Percentiles rank a stretch among this genome's conserved stretches.
These are phyloP conservation scores for Chaetodon trifascialis DNA, from an alignment of 2,113 vertebrate species.

Conservation along the genomic window DNA sequence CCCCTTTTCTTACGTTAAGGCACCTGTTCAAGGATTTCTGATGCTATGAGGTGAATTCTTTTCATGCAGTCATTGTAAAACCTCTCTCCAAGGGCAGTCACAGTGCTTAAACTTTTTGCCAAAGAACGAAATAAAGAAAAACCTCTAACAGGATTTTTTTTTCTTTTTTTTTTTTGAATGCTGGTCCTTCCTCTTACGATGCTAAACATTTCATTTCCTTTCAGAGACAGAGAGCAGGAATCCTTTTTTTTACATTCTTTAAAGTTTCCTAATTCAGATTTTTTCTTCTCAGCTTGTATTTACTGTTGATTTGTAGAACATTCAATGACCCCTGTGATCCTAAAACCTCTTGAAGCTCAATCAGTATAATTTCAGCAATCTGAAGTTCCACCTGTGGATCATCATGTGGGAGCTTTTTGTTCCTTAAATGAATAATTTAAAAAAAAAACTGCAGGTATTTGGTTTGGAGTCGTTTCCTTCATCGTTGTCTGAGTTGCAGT, in stretches of 20 bases:
- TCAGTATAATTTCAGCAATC: neutral
- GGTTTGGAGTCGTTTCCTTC: neutral
- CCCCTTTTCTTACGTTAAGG: neutral
- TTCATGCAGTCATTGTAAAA: neutral
- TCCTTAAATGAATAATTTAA: neutral
- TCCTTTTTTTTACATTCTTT: neutral
- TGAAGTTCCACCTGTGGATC: neutral
- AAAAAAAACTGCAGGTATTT: neutral
- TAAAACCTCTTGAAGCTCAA: neutral
- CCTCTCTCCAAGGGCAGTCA: neutral
- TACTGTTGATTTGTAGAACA: neutral
- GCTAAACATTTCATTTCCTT: neutral
- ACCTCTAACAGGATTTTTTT: neutral
- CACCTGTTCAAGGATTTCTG: slow-evolving; percentile 38
- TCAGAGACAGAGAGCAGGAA: neutral
- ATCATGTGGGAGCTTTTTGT: neutral
- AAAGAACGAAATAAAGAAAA: slow-evolving; percentile 4
- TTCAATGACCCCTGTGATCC: neutral
- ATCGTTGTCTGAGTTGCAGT: slow-evolving; percentile 9
- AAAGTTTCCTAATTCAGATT: neutral
- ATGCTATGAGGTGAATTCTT: slow-evolving; percentile 10
- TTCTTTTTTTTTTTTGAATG: neutral
- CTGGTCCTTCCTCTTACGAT: neutral
- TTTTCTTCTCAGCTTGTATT: neutral
- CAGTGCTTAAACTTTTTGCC: neutral